A percentile compares a stretch with the other conserved stretches of the same genome.
phyloP scores from a whole-genome alignment of 2,888 invertebrate species.

The Noctua fimbriata region DNA sequence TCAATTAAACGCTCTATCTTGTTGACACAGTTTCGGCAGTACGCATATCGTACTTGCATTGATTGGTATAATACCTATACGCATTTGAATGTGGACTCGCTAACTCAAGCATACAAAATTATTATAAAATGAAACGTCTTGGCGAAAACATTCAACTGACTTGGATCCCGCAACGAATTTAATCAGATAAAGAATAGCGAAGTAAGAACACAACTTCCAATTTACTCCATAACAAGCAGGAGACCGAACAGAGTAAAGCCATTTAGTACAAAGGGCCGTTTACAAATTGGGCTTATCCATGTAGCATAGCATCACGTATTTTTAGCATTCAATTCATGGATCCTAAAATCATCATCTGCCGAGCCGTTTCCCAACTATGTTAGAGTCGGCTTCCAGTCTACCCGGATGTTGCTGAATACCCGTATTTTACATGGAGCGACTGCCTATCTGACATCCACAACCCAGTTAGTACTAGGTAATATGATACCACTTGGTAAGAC shows the following conservation, averaged over 20 bases:
- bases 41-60: conserved; percentile 17
- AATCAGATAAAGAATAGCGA: not conserved
- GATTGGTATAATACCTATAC: conserved; percentile 4
- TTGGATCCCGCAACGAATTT: not conserved
- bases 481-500: too few species aligned
- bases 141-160: not conserved
- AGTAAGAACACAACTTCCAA: not conserved
- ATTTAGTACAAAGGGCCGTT: not conserved
- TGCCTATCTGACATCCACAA: too few species aligned
- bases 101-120: not conserved
- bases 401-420: too few species aligned
- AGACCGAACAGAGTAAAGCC: not conserved
- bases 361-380: too few species aligned
- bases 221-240: not conserved
- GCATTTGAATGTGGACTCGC: not conserved
- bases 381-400: too few species aligned
- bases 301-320: too few species aligned
- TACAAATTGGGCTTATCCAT: too few species aligned
- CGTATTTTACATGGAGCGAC: too few species aligned
- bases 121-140: not conserved
- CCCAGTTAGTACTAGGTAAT: too few species aligned
- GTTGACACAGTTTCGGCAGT: conserved; percentile 31
- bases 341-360: too few species aligned
- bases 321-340: too few species aligned
- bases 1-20: conserved; percentile 28